These are phyloP conservation scores for Polydrusus cervinus DNA, from an alignment of 2,888 invertebrate genomes.

Conservation along the genomic window DNA sequence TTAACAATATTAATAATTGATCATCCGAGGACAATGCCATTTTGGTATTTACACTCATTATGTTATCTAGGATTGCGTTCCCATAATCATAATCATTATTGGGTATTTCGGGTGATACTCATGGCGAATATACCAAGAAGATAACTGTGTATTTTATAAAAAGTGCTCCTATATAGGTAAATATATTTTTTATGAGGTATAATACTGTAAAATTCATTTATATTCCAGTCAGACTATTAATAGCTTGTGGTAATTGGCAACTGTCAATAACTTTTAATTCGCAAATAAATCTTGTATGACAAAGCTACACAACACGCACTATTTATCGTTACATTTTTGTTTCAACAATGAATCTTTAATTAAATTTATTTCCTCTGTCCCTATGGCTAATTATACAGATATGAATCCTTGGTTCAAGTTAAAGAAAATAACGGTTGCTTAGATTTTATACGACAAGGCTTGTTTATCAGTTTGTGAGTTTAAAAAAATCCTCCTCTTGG, in stretches of 20 bases:
- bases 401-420: conserved; percentile 19
- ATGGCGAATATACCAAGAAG: no score
- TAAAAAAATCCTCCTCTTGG: no score
- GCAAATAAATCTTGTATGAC: conserved; percentile 24
- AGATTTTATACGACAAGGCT: conserved; percentile 1
- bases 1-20: no score
- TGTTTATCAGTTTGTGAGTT: neutral
- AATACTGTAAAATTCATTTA: neutral
- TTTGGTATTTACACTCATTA: no score
- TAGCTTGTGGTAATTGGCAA: conserved; percentile 26
- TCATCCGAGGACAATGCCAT: no score
- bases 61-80: no score
- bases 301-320: conserved; percentile 32
- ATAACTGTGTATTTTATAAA: no score
- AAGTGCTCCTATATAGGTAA: no score
- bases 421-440: conserved; percentile 22
- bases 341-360: conserved; percentile 31
- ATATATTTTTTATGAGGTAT: no score
- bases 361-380: conserved; percentile 23
- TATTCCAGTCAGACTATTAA: neutral
- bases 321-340: conserved; percentile 24
- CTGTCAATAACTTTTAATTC: conserved; percentile 19
- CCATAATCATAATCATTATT: no score
- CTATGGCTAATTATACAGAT: conserved; percentile 24
- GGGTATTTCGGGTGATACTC: no score